Base-by-base conservation (phyloP, 2,113 vertebrate species). In the Leptocoma aspasia region DNA sequence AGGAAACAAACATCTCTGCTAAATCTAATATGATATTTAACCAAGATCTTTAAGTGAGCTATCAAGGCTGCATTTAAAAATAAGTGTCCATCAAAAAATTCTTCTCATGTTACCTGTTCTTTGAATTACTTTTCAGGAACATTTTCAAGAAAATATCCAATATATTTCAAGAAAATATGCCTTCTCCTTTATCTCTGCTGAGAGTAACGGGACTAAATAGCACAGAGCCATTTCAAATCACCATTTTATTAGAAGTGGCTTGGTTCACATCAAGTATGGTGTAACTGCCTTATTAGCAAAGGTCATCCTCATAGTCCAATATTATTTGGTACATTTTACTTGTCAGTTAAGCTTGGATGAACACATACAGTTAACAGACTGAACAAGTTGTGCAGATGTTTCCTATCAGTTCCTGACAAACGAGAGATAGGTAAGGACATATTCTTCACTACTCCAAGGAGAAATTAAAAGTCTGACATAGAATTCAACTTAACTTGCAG, bases 401-500 rank as follows among this genome's bases (percentile, higher is more conserved):
- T 96, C 87, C 92, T 82, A 97, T 97, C 94, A 96, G 26, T 31
- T 60, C 93, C 53, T 95, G 95, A 97, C 92, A 98, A 97, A 97
- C 72, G 91, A 95, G 93, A 95, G 93, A 87, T 11, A 92, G 95
- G 75, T 85, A 97, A 93, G 81, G 71, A 65, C 80, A 84, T 54
- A 56, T 14, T 56, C 52, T 89, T 96, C 87, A 88, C 44, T 96
- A 71, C 70, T 72, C 56, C 91, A 89, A 92, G 77, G 59, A 84
- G 73, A 95, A 96, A 97, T 95, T 86, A 96, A 86, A 97, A 85
- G 61, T 90, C 61, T 71, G 57, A 66, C 52, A 49, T 35, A 52
- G 72, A 96, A 79, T 77, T 88, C 64, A 91, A 64, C 68, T 35
- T 64, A 20, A 33, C 87, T 88, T 71, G 28, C 59, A 86, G 88